Conservation (phyloP, 2,113 vertebrate species). For the Meleagris gallopavo region DNA sequence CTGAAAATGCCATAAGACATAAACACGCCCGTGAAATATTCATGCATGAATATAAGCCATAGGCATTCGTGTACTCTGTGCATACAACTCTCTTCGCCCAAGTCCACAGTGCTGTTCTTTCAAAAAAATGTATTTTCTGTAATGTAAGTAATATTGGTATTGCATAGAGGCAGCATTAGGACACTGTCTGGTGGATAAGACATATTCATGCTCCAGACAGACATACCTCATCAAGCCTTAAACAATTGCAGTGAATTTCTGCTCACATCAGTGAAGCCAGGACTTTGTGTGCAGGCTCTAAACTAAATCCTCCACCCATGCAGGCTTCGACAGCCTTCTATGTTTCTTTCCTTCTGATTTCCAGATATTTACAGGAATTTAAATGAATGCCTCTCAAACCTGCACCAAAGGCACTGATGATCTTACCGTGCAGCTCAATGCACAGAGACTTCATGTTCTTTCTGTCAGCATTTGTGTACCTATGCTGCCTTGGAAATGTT, state of each 20-base stretch:
- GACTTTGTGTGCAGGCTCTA: neutral
- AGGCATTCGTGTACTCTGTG: neutral
- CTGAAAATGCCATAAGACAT: neutral
- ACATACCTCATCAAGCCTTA: neutral
- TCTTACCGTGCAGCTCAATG: accelerated
- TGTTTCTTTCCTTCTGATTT: neutral
- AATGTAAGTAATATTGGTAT: neutral
- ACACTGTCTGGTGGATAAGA: neutral
- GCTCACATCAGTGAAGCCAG: neutral
- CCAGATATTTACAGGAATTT: neutral
- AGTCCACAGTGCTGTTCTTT: neutral
- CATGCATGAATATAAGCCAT: neutral
- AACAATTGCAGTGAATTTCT: neutral
- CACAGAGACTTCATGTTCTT: neutral
- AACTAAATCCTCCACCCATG: neutral
- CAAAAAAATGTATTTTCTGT: neutral
- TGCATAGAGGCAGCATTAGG: neutral
- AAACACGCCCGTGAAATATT: neutral
- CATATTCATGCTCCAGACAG: neutral
- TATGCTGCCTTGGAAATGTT: neutral
- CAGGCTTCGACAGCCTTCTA: neutral
- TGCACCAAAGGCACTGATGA: neutral
- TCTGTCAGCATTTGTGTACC: neutral
- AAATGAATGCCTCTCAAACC: neutral
- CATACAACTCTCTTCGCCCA: neutral